Evolutionary conservation across 2,113 vertebrate species (phyloP).

Genomic region (Eolophus roseicapilla): DNA sequence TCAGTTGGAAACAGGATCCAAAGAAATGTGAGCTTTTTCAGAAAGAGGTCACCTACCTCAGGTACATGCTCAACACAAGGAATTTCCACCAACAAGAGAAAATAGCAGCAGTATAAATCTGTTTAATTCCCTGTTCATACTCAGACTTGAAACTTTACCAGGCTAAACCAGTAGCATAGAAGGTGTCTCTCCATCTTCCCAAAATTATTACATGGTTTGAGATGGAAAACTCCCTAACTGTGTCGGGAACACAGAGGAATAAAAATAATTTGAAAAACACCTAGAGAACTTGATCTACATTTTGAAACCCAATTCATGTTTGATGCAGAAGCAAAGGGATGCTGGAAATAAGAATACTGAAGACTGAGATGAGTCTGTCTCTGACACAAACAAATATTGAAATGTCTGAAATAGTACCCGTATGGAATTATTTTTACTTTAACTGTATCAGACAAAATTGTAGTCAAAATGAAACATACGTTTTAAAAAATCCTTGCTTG

Average conservation of each 20-base stretch:
- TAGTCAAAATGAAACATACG: not conserved
- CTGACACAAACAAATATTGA: not conserved
- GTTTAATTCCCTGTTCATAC: not conserved
- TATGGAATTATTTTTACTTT: not conserved
- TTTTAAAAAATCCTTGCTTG: not conserved
- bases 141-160: not conserved
- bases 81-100: constrained; percentile 9
- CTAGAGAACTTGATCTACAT: not conserved
- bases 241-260: not conserved
- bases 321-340: not conserved
- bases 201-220: not conserved
- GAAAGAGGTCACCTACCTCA: not conserved
- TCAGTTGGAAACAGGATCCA: not conserved
- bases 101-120: not conserved
- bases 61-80: not conserved
- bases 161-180: not conserved
- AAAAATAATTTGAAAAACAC: not conserved
- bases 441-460: not conserved
- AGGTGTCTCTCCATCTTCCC: not conserved
- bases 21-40: not conserved
- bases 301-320: not conserved
- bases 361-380: not conserved
- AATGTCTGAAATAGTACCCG: not conserved
- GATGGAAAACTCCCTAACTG: not conserved
- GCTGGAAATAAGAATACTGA: not conserved